phyloP scores from a whole-genome alignment of 2,113 vertebrate genomes.

The Galeopterus variegatus region DNA sequence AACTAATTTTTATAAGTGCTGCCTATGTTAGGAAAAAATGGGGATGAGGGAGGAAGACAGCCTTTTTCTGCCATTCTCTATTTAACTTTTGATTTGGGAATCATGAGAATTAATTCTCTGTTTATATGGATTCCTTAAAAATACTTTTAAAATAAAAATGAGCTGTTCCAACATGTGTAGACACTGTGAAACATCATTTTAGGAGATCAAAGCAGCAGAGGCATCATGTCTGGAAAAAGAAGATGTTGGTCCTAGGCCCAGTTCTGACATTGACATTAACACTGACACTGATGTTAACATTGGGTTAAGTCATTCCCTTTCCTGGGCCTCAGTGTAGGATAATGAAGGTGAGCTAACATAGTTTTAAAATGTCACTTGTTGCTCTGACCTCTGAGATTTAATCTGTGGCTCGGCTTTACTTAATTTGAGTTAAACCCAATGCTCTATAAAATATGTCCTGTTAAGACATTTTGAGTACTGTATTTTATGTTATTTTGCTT shows the following conservation, averaged over 20 bases:
- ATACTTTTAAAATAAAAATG: background rate
- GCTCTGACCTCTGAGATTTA: background rate
- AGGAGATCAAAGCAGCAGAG: background rate
- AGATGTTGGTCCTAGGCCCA: background rate
- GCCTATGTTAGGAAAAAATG: background rate
- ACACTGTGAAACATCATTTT: background rate
- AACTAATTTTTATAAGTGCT: background rate
- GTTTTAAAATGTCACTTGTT: background rate
- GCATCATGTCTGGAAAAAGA: background rate
- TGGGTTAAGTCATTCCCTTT: background rate
- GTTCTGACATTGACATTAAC: background rate
- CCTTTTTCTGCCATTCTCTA: background rate
- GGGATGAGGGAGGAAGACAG: background rate
- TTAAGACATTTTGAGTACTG: background rate
- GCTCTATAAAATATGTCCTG: background rate
- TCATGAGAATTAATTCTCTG: background rate
- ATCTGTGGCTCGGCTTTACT: background rate
- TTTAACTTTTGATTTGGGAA: conserved; percentile 35
- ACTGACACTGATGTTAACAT: background rate
- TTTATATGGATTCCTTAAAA: background rate
- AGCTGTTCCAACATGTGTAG: background rate
- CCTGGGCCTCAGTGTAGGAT: background rate
- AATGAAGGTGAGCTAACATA: background rate
- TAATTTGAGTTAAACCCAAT: background rate
- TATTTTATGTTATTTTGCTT: conserved; percentile 35